These are phyloP conservation scores for Magallana gigas DNA, from an alignment of 1,140 invertebrate genomes.

Conservation along the genomic window DNA sequence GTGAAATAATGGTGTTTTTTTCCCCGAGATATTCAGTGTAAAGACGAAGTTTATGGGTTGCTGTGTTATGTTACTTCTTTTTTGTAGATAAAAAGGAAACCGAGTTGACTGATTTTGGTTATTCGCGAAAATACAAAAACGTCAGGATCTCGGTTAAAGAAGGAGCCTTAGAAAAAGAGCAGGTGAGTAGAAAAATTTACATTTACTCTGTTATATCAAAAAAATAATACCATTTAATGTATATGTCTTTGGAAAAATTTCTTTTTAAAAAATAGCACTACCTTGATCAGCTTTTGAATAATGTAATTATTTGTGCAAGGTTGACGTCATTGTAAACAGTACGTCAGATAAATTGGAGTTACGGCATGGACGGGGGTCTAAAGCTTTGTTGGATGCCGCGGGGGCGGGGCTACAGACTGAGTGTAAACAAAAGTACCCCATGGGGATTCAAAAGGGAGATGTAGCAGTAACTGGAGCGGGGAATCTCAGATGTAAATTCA, in stretches of 20 bases:
- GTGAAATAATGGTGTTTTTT: too few species aligned
- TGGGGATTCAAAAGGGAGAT: constrained; percentile 63
- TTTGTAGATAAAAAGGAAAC: too few species aligned
- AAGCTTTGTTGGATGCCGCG: constrained; percentile 55
- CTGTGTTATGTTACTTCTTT: too few species aligned
- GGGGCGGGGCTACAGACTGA: constrained; percentile 65
- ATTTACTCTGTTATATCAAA: too few species aligned
- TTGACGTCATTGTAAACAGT: constrained; percentile 69
- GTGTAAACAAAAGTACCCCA: constrained; percentile 62
- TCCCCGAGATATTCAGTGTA: too few species aligned
- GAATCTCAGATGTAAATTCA: constrained; percentile 63
- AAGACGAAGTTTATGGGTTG: too few species aligned
- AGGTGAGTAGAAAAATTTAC: neutral
- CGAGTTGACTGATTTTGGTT: too few species aligned
- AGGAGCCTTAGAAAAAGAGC: neutral
- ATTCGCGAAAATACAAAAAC: neutral
- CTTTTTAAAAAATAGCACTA: too few species aligned
- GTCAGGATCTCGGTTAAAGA: neutral
- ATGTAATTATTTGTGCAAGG: constrained; percentile 43
- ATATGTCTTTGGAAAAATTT: too few species aligned
- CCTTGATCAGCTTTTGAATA: too few species aligned
- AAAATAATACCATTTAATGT: too few species aligned
- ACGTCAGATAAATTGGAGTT: constrained; percentile 59
- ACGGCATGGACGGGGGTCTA: constrained; percentile 57
- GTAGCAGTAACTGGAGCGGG: constrained; percentile 60